These are phyloP conservation scores for Bicyclus anynana DNA, from an alignment of 1,140 invertebrate species.

Conservation along the genomic window DNA sequence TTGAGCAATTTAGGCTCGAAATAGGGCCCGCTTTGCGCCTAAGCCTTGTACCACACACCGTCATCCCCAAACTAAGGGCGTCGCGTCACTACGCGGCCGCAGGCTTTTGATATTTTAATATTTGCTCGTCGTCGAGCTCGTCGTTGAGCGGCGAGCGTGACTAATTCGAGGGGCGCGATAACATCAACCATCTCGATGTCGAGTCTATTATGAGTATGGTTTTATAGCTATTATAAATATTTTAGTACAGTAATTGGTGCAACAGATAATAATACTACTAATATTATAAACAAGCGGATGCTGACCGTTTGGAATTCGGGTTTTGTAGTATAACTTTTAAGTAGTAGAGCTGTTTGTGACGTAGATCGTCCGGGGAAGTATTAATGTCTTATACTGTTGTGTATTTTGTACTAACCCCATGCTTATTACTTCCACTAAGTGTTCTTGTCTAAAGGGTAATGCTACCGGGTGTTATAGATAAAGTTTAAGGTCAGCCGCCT, in stretches of 20 bases:
- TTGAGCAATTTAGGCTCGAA: too few relatives aligned
- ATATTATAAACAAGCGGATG: too few relatives aligned
- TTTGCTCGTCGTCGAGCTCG: constrained; percentile 11
- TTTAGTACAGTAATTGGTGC: background rate
- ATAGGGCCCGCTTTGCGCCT: background rate
- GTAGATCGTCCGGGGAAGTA: too few relatives aligned
- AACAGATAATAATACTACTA: background rate
- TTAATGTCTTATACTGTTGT: too few relatives aligned
- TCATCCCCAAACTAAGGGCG: background rate
- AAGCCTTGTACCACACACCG: constrained; percentile 4
- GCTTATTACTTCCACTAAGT: too few relatives aligned
- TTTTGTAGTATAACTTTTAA: too few relatives aligned
- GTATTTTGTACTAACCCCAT: too few relatives aligned
- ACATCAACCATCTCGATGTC: background rate
- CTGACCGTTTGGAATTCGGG: too few relatives aligned
- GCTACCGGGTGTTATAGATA: too few relatives aligned
- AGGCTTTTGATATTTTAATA: constrained; percentile 36
- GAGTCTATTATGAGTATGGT: background rate
- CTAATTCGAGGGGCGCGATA: background rate
- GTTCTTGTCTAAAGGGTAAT: too few relatives aligned
- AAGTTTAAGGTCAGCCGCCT: too few relatives aligned
- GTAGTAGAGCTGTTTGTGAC: too few relatives aligned
- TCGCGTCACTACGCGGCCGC: constrained; percentile 17
- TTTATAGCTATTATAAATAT: background rate
- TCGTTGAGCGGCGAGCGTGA: background rate